phyloP scores from a whole-genome alignment of 2,797 vertebrate species.

The Smutsia temminckii region DNA sequence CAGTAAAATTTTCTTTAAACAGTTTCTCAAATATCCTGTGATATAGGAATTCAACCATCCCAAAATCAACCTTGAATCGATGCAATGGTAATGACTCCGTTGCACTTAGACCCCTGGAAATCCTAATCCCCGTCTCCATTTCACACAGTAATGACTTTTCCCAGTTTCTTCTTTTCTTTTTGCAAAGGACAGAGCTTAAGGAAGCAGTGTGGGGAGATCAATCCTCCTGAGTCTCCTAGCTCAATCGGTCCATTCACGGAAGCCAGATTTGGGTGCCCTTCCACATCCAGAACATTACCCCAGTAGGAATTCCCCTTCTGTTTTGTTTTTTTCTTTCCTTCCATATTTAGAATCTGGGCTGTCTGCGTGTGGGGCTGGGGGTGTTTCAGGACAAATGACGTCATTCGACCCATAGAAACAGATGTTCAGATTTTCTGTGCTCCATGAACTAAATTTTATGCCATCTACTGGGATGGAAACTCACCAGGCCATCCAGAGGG shows the following conservation, averaged over 20 bases:
- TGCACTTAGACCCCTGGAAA: neutral
- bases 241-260: slow-evolving; percentile 38
- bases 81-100: neutral
- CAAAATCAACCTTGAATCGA: slow-evolving; percentile 22
- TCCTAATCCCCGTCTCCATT: neutral
- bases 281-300: neutral
- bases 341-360: slow-evolving; percentile 56
- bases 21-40: slow-evolving; percentile 12
- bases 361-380: neutral
- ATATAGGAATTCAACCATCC: neutral
- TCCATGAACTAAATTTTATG: slow-evolving; percentile 57
- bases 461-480: slow-evolving; percentile 57
- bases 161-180: neutral
- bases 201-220: neutral
- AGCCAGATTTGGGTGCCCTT: slow-evolving; percentile 30
- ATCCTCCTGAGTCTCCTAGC: neutral
- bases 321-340: neutral
- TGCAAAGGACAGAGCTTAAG: slow-evolving; percentile 19
- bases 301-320: slow-evolving; percentile 56
- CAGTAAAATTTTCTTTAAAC: neutral
- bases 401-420: slow-evolving; percentile 57
- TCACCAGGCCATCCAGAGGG: neutral
- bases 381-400: slow-evolving; percentile 65
- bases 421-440: slow-evolving; percentile 35
- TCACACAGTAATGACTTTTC: neutral